Conservation (phyloP, 2,797 vertebrate genomes). For the Sus cebifrons region DNA sequence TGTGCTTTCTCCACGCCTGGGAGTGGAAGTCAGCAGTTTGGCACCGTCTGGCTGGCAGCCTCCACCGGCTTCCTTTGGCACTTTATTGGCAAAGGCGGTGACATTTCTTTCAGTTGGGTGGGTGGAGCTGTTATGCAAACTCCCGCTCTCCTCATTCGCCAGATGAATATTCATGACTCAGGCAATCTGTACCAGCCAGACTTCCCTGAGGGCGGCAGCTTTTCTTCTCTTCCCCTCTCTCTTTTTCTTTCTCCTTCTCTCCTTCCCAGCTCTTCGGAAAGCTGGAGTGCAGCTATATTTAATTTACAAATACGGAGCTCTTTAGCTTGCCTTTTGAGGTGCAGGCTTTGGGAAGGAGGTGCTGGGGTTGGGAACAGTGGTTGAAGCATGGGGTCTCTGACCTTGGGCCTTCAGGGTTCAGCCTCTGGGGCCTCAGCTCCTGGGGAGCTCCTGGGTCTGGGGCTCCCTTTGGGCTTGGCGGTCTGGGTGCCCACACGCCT, state of each 20-base stretch:
- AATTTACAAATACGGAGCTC: constrained; percentile 81
- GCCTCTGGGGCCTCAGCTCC: background rate
- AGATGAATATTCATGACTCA: constrained; percentile 89
- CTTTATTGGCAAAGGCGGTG: constrained; percentile 86
- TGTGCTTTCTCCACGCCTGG: constrained; percentile 86
- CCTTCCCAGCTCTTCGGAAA: constrained; percentile 83
- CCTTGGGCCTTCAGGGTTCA: background rate
- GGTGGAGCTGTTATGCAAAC: constrained; percentile 88
- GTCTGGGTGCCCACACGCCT: background rate
- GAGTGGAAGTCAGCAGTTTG: constrained; percentile 79
- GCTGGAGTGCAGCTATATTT: constrained; percentile 78
- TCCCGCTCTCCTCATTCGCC: constrained; percentile 85
- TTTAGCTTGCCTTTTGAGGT: constrained; percentile 86
- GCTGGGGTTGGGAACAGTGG: background rate
- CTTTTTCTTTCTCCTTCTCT: constrained; percentile 85
- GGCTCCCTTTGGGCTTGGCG: background rate
- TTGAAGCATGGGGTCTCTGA: background rate
- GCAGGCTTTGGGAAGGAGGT: constrained; percentile 64
- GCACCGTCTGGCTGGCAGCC: constrained; percentile 78
- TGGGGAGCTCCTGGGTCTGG: background rate
- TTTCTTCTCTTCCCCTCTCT: constrained; percentile 84
- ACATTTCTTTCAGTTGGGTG: constrained; percentile 88
- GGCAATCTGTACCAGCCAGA: constrained; percentile 88
- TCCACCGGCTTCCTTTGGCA: constrained; percentile 79
- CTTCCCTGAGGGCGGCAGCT: constrained; percentile 86